Evolutionary conservation across 2,113 vertebrate genomes (phyloP).

Genomic region (Aythya baeri): DNA sequence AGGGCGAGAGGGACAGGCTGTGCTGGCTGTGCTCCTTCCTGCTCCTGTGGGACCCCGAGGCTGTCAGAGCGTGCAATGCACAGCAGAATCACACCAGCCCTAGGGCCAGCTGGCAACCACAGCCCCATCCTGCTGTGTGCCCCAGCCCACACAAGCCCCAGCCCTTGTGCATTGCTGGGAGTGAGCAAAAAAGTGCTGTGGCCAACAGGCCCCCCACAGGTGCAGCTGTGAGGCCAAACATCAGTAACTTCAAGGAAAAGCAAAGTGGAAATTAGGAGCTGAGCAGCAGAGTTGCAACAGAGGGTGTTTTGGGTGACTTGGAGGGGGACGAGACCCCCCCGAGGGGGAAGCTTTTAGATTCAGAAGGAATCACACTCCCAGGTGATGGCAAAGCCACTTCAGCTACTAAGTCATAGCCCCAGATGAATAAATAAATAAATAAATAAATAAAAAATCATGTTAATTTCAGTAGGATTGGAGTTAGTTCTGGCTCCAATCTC

Average conservation of each 20-base stretch:
- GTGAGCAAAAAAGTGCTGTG: rapidly evolving
- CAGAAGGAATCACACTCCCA: not conserved
- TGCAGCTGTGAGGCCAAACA: rapidly evolving
- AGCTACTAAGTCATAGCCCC: too few species aligned
- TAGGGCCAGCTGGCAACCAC: not conserved
- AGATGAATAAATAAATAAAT: too few species aligned
- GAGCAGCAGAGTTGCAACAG: not conserved
- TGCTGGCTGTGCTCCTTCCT: not conserved
- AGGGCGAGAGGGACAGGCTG: rapidly evolving
- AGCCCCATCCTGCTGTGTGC: rapidly evolving
- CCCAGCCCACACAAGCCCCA: rapidly evolving
- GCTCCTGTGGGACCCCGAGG: rapidly evolving
- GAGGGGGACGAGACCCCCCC: not conserved
- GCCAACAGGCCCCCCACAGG: not conserved
- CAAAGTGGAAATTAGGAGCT: not conserved
- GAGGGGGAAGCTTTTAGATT: too few species aligned
- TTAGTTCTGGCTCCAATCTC: too few species aligned
- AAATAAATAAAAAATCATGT: too few species aligned
- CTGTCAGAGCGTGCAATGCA: not conserved
- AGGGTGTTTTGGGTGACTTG: not conserved
- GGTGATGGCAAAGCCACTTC: not conserved
- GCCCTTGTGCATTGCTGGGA: not conserved
- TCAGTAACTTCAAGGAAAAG: not conserved
- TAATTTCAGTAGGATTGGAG: too few species aligned
- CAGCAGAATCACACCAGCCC: not conserved